phyloP scores from a whole-genome alignment of 1,140 invertebrate species.

The Laodelphax striatellus region DNA sequence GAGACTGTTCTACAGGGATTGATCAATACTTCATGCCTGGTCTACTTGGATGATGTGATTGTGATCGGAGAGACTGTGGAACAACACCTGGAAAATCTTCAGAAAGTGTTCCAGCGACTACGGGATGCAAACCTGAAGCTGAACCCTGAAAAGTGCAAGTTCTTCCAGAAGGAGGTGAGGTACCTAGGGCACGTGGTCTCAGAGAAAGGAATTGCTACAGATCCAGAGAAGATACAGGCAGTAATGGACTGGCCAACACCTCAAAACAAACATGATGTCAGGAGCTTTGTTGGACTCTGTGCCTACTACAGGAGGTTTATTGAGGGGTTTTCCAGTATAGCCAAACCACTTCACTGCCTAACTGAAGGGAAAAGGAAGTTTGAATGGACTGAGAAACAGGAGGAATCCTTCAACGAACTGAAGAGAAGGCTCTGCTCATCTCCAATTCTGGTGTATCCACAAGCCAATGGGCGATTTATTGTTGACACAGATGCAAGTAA shows the following conservation, averaged over 20 bases:
- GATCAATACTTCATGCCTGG: slow-evolving; percentile 13
- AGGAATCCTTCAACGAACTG: not conserved
- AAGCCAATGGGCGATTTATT: not conserved
- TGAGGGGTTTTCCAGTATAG: slow-evolving; percentile 21
- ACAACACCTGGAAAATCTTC: slow-evolving; percentile 11
- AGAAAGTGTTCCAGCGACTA: slow-evolving; percentile 4
- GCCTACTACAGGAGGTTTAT: slow-evolving; percentile 27
- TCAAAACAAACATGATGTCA: slow-evolving; percentile 24
- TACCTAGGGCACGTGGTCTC: slow-evolving; percentile 32
- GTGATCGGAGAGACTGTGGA: slow-evolving; percentile 1
- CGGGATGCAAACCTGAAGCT: slow-evolving; percentile 6
- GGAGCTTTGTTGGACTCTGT: slow-evolving; percentile 29
- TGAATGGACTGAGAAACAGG: not conserved
- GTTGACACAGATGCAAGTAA: not conserved
- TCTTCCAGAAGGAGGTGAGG: slow-evolving; percentile 18
- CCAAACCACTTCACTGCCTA: slow-evolving; percentile 26
- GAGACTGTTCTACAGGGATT: slow-evolving; percentile 27
- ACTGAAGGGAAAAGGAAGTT: slow-evolving; percentile 15
- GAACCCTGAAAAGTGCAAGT: slow-evolving; percentile 26
- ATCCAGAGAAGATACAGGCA: slow-evolving; percentile 28
- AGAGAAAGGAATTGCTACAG: slow-evolving; percentile 25
- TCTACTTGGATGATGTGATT: slow-evolving; percentile 20
- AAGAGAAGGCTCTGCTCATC: not conserved
- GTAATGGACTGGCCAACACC: slow-evolving; percentile 28
- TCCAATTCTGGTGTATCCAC: not conserved